phyloP scores from a whole-genome alignment of 2,113 vertebrate genomes.

The Mionectes macconnelli region DNA sequence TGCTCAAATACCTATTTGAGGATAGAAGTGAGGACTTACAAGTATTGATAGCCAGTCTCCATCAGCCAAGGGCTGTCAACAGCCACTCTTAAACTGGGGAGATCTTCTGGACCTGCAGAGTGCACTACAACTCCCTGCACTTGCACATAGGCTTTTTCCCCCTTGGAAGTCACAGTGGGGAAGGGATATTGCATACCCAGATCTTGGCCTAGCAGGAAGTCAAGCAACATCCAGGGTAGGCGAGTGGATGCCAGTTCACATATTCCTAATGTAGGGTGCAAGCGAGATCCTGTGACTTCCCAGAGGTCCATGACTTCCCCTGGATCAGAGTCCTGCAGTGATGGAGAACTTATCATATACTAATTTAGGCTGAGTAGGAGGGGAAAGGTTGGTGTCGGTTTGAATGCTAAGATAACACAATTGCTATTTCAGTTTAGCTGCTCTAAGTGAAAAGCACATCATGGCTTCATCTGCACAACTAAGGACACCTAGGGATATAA shows the following conservation, averaged over 20 bases:
- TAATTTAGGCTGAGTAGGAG: not conserved
- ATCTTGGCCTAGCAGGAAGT: not conserved
- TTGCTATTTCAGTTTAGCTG: not conserved
- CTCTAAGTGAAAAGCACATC: not conserved
- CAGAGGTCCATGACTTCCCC: not conserved
- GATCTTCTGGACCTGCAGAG: not conserved
- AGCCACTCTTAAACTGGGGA: not conserved
- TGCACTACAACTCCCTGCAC: not conserved
- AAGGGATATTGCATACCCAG: not conserved
- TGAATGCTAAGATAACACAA: not conserved
- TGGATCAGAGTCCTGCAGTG: not conserved
- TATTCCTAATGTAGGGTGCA: rapidly evolving
- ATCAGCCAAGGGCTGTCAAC: not conserved
- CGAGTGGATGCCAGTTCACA: not conserved
- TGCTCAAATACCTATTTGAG: not conserved
- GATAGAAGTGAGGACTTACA: not conserved
- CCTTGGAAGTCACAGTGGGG: not conserved
- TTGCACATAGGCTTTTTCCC: rapidly evolving
- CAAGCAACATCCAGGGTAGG: too few relatives aligned
- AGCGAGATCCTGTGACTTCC: not conserved
- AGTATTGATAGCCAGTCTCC: not conserved
- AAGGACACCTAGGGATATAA: not conserved
- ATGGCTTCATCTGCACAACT: not conserved
- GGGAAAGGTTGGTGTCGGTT: not conserved
- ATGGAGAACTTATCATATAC: not conserved